Conservation (phyloP, 2,113 vertebrate species). For the Thomomys bottae region DNA sequence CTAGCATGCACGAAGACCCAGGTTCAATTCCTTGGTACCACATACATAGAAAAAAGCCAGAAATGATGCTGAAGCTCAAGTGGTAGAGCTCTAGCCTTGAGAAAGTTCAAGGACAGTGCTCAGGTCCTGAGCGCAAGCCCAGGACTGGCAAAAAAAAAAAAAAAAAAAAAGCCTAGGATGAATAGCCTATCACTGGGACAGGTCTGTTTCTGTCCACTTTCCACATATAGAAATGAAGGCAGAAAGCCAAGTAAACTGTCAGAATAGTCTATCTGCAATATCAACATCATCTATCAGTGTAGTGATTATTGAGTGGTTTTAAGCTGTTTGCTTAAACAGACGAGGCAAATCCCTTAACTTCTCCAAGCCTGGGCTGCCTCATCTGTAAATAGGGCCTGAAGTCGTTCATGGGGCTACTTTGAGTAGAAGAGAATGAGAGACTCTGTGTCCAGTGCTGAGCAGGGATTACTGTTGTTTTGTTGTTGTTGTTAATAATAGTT, state of each 20-base stretch:
- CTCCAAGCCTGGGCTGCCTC: neutral
- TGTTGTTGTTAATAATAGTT: accelerated
- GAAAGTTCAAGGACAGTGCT: too few species aligned
- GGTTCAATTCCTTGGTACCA: too few species aligned
- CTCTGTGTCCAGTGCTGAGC: neutral
- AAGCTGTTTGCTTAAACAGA: neutral
- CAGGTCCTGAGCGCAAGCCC: too few species aligned
- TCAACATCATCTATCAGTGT: neutral
- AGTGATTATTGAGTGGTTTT: neutral
- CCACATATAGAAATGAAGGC: conserved; percentile 5
- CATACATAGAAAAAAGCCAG: too few species aligned
- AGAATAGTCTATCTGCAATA: neutral
- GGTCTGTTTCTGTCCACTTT: neutral
- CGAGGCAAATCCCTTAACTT: conserved; percentile 16
- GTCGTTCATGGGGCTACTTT: neutral
- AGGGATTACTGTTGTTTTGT: too few species aligned
- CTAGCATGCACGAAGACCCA: too few species aligned
- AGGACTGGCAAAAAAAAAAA: too few species aligned
- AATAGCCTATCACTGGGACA: neutral
- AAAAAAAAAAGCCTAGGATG: too few species aligned
- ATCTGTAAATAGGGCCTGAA: neutral
- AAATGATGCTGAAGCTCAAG: too few species aligned
- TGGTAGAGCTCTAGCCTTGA: too few species aligned
- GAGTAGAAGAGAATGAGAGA: neutral
- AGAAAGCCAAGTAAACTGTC: neutral